These are phyloP conservation scores for Trididemnum clinides DNA, from an alignment of 23 tunicate genomes.

Conservation along the genomic window DNA sequence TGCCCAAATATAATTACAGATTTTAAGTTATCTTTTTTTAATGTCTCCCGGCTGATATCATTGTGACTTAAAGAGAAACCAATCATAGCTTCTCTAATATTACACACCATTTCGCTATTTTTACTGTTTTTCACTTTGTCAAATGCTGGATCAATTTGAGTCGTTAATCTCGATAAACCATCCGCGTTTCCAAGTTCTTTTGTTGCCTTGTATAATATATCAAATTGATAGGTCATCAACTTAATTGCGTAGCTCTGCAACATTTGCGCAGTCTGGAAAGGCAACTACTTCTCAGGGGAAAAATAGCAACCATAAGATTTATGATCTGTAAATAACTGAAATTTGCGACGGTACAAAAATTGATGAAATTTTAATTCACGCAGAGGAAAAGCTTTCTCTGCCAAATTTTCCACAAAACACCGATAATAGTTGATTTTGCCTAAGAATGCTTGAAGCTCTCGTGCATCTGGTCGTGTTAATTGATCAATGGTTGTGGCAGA, in stretches of 20 bases:
- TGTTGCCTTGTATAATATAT: background rate
- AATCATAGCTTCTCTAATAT: background rate
- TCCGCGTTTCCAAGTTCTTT: background rate
- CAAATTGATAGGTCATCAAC: slow-evolving; percentile 11
- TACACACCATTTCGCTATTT: background rate
- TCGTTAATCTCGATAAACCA: background rate
- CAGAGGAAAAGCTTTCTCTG: background rate
- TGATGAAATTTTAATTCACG: background rate
- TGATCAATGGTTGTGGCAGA: background rate
- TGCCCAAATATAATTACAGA: too few species aligned
- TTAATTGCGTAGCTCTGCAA: background rate
- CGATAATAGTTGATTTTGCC: slow-evolving; percentile 6
- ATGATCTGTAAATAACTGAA: background rate
- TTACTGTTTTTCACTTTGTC: background rate
- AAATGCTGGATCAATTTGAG: background rate
- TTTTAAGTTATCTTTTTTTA: background rate
- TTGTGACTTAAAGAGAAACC: background rate
- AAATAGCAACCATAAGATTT: background rate
- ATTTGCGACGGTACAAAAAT: background rate
- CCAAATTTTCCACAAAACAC: background rate
- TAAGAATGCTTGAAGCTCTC: background rate
- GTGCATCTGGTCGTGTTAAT: background rate
- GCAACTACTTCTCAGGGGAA: background rate
- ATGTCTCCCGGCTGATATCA: background rate
- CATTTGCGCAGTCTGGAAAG: background rate